phyloP scores from a whole-genome alignment of 2,888 invertebrate species.

The Cyrtodaria siliqua region DNA sequence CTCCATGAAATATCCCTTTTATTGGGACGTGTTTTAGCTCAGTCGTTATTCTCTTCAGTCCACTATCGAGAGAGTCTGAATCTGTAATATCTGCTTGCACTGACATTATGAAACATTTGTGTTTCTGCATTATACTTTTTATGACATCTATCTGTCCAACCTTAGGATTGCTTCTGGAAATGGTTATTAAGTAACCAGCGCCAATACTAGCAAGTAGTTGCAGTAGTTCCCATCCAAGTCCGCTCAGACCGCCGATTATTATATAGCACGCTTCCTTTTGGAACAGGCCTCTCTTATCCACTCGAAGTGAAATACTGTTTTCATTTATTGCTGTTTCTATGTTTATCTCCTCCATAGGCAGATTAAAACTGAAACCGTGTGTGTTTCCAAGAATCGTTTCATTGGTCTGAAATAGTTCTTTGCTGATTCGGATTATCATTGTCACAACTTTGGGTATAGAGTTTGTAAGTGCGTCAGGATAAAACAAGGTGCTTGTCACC shows the following conservation, averaged over 20 bases:
- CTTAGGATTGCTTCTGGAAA: slow-evolving; percentile 55
- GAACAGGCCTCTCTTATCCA: slow-evolving; percentile 26
- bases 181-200: slow-evolving; percentile 62
- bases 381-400: too few relatives aligned
- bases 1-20: slow-evolving; percentile 76
- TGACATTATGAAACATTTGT: slow-evolving; percentile 47
- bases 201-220: slow-evolving; percentile 62
- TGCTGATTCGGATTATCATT: too few relatives aligned
- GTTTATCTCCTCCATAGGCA: too few relatives aligned
- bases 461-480: too few relatives aligned
- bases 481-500: too few relatives aligned
- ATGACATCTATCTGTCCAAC: slow-evolving; percentile 48
- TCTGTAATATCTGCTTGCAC: slow-evolving; percentile 63
- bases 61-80: not conserved
- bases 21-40: slow-evolving; percentile 7
- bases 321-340: too few relatives aligned
- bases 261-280: slow-evolving; percentile 56
- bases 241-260: slow-evolving; percentile 71
- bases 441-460: too few relatives aligned
- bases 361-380: too few relatives aligned
- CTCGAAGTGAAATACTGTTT: too few relatives aligned
- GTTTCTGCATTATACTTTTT: slow-evolving; percentile 22
- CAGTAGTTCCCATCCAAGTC: slow-evolving; percentile 70
- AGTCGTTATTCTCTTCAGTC: slow-evolving; percentile 7
- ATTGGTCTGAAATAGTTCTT: too few relatives aligned